Base-by-base conservation (phyloP, 2,797 vertebrate genomes). In the Alauda arvensis region DNA sequence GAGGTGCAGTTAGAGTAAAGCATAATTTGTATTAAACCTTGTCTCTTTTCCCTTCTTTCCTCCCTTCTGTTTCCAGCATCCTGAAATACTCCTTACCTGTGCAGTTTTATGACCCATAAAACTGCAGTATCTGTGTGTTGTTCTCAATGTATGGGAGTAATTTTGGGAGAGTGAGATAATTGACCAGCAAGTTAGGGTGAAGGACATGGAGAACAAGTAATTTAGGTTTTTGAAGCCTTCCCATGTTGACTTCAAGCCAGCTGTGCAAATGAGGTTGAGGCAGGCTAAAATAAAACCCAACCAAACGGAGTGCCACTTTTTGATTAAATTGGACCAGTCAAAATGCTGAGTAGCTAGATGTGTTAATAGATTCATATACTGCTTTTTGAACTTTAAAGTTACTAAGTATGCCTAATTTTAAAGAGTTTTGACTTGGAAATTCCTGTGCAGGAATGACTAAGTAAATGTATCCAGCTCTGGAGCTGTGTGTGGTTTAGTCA, bases 251-350 rank as follows among this genome's bases (percentile, higher is more conserved):
- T 67, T 79, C 12, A 63, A 68, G 55, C 25, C 42, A 63, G 26
- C 14, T 77, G 46, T 88, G 59, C 21, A 71, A 71, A 42, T 89
- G 42, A 89, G 28, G 21, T 57, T 83, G 68, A 85, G 77, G 12
- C 2, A 0, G 40, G 4, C 8, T n/a, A 24, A 25, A 40, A 40
- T 34, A 43, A 62, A 6, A 0, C 3, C 5, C 15, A 31, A 2
- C 25, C n/a, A 60, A 72, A 18, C 33, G 7, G 16, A 67, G 12
- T 74, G 42, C 31, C 20, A 53, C 23, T 10, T 87, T 78, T 72
- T 76, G 9, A 45, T 87, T 83, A 56, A 87, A 56, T 18, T 66
- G n/a, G 23, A 42, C 43, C 25, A 79, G 28, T 57, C 14, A 3
- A 43, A 85, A 8, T 37, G 37, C 28, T 69, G 45, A 70, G n/a